Conservation (phyloP, 35 echinoderm and acorn worm species). For the Antedon bifida region DNA sequence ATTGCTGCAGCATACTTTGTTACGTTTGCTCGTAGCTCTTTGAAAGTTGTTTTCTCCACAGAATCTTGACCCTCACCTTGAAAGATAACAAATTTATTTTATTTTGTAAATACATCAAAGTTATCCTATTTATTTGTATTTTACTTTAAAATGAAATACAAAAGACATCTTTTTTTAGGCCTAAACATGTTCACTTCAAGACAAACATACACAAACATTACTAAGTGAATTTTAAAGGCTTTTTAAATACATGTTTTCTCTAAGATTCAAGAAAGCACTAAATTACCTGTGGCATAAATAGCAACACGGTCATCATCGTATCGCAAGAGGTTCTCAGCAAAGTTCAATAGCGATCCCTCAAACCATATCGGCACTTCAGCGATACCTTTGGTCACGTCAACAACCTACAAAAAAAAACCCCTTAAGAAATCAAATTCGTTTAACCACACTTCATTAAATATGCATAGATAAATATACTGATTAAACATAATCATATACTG, state of each 20-base stretch:
- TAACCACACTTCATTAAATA: no score
- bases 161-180: no score
- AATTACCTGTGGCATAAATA: slow-evolving; percentile 68
- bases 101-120: neutral
- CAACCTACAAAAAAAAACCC: slow-evolving; percentile 55
- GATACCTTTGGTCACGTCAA: slow-evolving; percentile 58
- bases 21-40: slow-evolving; percentile 41
- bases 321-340: slow-evolving; percentile 81
- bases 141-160: neutral
- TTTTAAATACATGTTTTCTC: no score
- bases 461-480: no score
- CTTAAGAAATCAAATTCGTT: neutral
- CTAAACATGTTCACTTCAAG: no score
- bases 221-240: no score
- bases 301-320: slow-evolving; percentile 73
- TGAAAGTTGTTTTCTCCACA: slow-evolving; percentile 62
- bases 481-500: no score
- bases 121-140: neutral
- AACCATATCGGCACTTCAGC: slow-evolving; percentile 84
- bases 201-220: no score
- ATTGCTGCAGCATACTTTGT: slow-evolving; percentile 56
- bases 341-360: slow-evolving; percentile 67
- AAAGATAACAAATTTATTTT: neutral
- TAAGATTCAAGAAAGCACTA: no score
- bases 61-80: slow-evolving; percentile 53